phyloP scores from a whole-genome alignment of 2,797 vertebrate genomes.

The Poecilia picta region DNA sequence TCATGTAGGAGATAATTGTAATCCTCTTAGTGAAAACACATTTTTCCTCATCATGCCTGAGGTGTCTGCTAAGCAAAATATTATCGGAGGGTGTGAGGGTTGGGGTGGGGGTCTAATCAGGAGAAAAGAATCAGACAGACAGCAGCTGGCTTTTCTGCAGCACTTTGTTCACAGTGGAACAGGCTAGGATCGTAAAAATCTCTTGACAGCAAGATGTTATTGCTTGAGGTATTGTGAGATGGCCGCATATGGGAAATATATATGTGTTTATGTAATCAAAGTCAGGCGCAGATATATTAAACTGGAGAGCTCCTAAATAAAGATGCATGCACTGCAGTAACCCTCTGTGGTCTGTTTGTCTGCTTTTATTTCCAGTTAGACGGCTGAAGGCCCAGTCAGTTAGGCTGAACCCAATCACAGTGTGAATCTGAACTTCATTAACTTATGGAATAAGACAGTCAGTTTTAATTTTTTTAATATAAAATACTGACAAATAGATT shows the following conservation, averaged over 20 bases:
- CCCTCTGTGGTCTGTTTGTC: not conserved
- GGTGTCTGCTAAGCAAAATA: not conserved
- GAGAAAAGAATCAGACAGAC: not conserved
- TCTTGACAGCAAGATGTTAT: not conserved
- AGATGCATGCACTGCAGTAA: not conserved
- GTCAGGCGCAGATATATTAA: not conserved
- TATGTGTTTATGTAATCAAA: not conserved
- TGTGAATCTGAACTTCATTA: not conserved
- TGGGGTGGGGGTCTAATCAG: not conserved
- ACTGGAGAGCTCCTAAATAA: not conserved
- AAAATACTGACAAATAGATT: not conserved
- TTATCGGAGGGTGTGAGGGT: not conserved
- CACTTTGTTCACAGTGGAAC: not conserved
- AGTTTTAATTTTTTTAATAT: not conserved
- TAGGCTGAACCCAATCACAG: too few species aligned
- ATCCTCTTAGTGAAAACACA: not conserved
- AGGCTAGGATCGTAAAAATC: not conserved
- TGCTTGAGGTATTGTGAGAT: not conserved
- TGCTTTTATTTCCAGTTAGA: not conserved
- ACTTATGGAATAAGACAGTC: not conserved
- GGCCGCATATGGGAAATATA: not conserved
- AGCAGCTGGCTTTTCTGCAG: not conserved
- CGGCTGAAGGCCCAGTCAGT: not conserved
- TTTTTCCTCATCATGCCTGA: not conserved
- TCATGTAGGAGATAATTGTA: not conserved